These are phyloP conservation scores for Sphaerophoria taeniata DNA, from an alignment of 2,888 invertebrate genomes.

Conservation along the genomic window DNA sequence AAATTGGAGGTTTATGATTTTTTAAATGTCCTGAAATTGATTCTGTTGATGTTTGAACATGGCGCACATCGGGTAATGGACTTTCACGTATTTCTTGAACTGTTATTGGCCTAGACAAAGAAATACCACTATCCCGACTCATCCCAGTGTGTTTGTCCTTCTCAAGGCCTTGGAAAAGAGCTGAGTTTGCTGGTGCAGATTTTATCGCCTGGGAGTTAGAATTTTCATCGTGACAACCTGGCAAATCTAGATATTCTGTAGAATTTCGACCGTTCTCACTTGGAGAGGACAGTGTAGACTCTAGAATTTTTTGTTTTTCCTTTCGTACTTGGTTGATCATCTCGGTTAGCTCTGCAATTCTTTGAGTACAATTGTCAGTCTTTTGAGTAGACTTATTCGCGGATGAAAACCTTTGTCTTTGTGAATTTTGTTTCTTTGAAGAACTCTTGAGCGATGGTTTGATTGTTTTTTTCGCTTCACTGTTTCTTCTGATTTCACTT, in stretches of 20 bases:
- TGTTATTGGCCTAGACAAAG: conserved; percentile 81
- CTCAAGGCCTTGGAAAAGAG: conserved; percentile 70
- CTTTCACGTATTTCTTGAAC: conserved; percentile 77
- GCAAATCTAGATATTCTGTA: conserved; percentile 82
- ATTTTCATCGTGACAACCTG: conserved; percentile 72
- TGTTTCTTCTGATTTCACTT: not conserved
- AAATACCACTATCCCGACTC: conserved; percentile 82
- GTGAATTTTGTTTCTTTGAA: not conserved
- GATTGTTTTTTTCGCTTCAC: not conserved
- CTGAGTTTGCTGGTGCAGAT: not conserved
- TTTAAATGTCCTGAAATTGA: conserved; percentile 72
- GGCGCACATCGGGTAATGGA: conserved; percentile 76
- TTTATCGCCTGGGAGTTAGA: conserved; percentile 39
- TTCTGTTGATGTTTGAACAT: conserved; percentile 50
- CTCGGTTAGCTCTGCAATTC: conserved; percentile 84
- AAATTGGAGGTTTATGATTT: conserved; percentile 77
- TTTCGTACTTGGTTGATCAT: conserved; percentile 85
- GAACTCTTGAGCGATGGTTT: conserved; percentile 26
- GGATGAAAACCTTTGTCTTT: conserved; percentile 38
- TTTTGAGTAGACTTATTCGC: conserved; percentile 83
- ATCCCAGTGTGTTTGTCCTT: conserved; percentile 79
- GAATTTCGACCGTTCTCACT: conserved; percentile 81
- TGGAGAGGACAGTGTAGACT: conserved; percentile 81
- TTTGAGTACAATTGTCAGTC: conserved; percentile 84
- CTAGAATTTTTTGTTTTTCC: conserved; percentile 84